Evolutionary conservation across 1,140 invertebrate species (phyloP).

Genomic region (Tetramorium alpestre): DNA sequence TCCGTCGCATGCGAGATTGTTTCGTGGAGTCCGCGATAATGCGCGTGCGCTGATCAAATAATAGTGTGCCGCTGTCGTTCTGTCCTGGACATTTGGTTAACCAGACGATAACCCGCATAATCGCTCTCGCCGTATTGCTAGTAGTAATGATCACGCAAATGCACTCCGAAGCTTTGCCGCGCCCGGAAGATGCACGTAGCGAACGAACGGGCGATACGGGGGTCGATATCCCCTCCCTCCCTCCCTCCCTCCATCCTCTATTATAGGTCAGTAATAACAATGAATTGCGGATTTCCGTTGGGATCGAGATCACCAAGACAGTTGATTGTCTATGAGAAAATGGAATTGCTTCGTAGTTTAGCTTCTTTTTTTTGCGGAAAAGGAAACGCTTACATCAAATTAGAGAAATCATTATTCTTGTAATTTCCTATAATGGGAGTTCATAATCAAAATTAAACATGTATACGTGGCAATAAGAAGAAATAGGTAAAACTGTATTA

Average conservation of each 20-base stretch:
- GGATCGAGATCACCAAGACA: not conserved
- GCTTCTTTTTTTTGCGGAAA: not conserved
- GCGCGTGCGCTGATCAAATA: conserved; percentile 49
- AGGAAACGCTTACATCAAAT: not conserved
- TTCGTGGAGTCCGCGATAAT: conserved; percentile 29
- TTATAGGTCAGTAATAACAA: not conserved
- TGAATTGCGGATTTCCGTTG: not conserved
- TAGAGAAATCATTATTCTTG: not conserved
- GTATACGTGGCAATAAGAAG: not conserved
- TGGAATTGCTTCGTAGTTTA: not conserved
- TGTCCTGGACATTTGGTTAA: conserved; percentile 58
- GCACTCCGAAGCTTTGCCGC: conserved; percentile 3
- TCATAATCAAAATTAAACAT: not conserved
- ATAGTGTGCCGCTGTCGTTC: conserved; percentile 57
- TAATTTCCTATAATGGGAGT: not conserved
- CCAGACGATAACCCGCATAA: conserved; percentile 67
- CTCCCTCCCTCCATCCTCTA: not conserved
- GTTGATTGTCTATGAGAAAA: not conserved
- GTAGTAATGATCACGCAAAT: conserved; percentile 65
- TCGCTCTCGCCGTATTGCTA: conserved; percentile 43
- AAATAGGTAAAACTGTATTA: not conserved
- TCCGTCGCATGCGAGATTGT: conserved; percentile 16
- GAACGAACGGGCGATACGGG: not conserved
- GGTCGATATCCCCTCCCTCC: too few relatives aligned
- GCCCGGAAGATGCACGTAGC: conserved; percentile 17